Base-by-base conservation (phyloP, 2,113 vertebrate species). In the Semicossyphus pulcher region DNA sequence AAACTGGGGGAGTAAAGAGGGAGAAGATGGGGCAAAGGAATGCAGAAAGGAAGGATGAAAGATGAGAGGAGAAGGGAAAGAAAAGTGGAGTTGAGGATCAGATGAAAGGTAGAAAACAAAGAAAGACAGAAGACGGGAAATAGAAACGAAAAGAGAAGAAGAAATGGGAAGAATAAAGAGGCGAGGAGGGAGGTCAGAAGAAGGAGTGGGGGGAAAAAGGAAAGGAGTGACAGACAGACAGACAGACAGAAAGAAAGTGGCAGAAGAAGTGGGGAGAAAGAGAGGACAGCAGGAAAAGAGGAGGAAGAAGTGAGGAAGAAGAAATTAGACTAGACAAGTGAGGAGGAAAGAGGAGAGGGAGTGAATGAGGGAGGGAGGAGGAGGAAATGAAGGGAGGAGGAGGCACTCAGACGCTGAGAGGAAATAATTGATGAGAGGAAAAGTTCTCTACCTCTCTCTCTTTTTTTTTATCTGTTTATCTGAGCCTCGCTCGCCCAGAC, bases 391-490 rank as follows among this genome's bases (percentile, higher is more conserved):
- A 25, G 61, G 2, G 34, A 51, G 31, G 54, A 36, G 0, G 70
- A 10, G 4, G 76, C 66, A 59, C 75, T 78, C 73, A 85, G 82
- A 76, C 62, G 3, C 45, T 56, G 25, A 52, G 69, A 66, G 73
- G 73, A 80, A 80, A 86, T 71, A 78, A 86, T 80, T 77, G 51
- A 85, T 81, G 83, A 81, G 69, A 78, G 29, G 65, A 67, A 39
- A 59, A 77, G 54, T 63, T 70, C 62, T 60, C 57, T 62, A 59
- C 63, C 51, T 48, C 60, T 64, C 58, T 2, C 51, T 76, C 51
- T 56, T 34, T 59, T 54, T 29, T 49, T 71, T 26, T 47, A 60
- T 70, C 64, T 67, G 74, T 74, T 71, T 71, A 71, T 85, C 73
- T 26, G 54, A 62, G 10, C 8, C 20, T 78, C 26, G 31, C 51